Base-by-base conservation (phyloP, 2,888 invertebrate species). In the Zygogramma bicolorata region DNA sequence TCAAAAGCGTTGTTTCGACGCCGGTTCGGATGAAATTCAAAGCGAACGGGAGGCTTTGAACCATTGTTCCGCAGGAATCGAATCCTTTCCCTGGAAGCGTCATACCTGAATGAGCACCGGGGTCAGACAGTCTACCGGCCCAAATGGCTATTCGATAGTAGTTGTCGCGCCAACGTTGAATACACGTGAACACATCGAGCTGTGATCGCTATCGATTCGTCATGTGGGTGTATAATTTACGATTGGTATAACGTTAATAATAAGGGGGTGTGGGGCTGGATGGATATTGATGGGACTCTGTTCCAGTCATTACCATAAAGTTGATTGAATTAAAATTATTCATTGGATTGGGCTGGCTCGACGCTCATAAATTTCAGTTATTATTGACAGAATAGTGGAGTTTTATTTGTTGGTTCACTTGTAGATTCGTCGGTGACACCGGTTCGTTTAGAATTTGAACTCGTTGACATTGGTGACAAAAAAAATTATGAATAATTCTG, bases 141-240 rank as follows among this genome's bases (percentile, higher is more conserved):
- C 18, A 66, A 66, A 66, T 66, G 27, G 40, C 40, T 58, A 58
- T 66, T 66, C 61, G 42, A 57, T 68, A 27, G 34, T 62, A 61
- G 68, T 46, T 57, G 68, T 63, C 63, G 62, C 68, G 68, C 63
- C 29, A 58, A 69, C 42, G 58, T 69, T 63, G 62, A 49, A 53
- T 58, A 57, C 58, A 69, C 31, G 53, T 68, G 68, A 62, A 68
- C 53, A 65, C 63, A 38, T 58, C 25, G 49, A 31, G 40, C 59
- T 65, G 60, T 70, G 34, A 66, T 66, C 40, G 53, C 58, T 60
- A 75, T 75, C 65, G 70, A 70, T 75, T 70, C 63, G 72, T 75
- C 71, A 68, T 68, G 68, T 72, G 63, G 70, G 70, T 75, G 70
- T 65, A 72, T 71, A 73, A 71, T 73, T 71, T 65, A 70, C 67